Evolutionary conservation across 2,888 invertebrate genomes (phyloP), one percentile per base, ranked within the genome.

Genomic region (Caenorhabditis sinica): DNA sequence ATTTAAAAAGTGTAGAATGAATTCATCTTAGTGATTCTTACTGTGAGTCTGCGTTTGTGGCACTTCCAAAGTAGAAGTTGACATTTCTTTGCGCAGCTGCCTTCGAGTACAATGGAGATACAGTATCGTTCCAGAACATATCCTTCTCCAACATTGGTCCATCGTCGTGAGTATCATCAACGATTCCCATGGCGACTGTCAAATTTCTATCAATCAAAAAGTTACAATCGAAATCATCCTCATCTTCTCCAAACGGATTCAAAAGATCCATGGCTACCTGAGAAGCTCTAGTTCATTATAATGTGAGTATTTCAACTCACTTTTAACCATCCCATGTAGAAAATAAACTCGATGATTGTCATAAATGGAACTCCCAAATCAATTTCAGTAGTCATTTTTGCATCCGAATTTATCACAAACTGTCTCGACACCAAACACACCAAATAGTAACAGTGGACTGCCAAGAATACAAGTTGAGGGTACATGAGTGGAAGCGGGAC

Each of bases 401-500:
- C 87, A 71, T 82, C 84, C 0, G 82, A 45, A 8, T 82, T 84
- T 20, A 85, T 84, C 2, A 86, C 80, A 60, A 82, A 87, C 58
- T 91, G 91, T 25, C 91, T 75, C 6, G 89, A 84, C 5, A 91
- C 69, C 25, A 91, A 73, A 65, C 90, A 91, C 9, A 91, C 87
- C 20, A 88, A 49, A 73, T 91, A 91, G 79, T 91, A 91, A 17
- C 89, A 74, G n/a, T 90, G 87, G 30, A 91, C 89, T 5, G 88
- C 87, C 58, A 91, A 74, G 56, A 90, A 90, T 15, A 91, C 89
- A 43, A 91, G 74, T 80, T 91, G 91, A 2, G 91, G 90, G 56
- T 91, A 91, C 80, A 90, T 90, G 2, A 91, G 51, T 0, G 90
- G 90, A 11, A 90, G 79, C 5, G 90, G 90, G 11, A 91, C 89